Conservation (phyloP, 2,888 invertebrate genomes). For the Scaptodrosophila latifasciaeformis region DNA sequence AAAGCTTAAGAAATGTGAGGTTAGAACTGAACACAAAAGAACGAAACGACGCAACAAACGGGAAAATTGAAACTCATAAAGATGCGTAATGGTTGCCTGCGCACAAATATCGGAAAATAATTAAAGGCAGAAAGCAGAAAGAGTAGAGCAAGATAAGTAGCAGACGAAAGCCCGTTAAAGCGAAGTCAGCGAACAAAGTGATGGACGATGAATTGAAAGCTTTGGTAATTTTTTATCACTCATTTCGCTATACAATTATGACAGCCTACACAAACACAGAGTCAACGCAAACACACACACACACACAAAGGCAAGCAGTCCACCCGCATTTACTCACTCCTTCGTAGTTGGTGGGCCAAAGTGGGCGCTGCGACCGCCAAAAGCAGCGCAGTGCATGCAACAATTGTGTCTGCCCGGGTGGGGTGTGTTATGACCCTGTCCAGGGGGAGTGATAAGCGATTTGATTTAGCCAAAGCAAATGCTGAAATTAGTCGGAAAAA, state of each 20-base stretch:
- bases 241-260: no score
- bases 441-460: conserved; percentile 50
- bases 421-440: background rate
- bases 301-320: background rate
- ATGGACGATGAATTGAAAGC: no score
- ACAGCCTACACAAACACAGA: no score
- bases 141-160: background rate
- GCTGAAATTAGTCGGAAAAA: no score
- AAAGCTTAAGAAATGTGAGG: conserved; percentile 29
- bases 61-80: conserved; percentile 64
- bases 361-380: background rate
- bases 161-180: background rate
- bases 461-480: conserved; percentile 54
- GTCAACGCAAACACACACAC: no score
- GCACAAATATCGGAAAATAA: conserved; percentile 73
- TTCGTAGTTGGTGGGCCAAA: conserved; percentile 9
- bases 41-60: conserved; percentile 20
- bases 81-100: conserved; percentile 74
- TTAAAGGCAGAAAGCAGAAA: conserved; percentile 37
- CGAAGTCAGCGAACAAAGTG: conserved; percentile 13
- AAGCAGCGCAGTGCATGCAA: conserved; percentile 53
- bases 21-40: no score
- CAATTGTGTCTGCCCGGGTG: conserved; percentile 47
- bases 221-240: no score
- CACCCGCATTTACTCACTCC: conserved; percentile 18